Base-by-base conservation (phyloP, 2,797 vertebrate species). In the Erithacus rubecula region DNA sequence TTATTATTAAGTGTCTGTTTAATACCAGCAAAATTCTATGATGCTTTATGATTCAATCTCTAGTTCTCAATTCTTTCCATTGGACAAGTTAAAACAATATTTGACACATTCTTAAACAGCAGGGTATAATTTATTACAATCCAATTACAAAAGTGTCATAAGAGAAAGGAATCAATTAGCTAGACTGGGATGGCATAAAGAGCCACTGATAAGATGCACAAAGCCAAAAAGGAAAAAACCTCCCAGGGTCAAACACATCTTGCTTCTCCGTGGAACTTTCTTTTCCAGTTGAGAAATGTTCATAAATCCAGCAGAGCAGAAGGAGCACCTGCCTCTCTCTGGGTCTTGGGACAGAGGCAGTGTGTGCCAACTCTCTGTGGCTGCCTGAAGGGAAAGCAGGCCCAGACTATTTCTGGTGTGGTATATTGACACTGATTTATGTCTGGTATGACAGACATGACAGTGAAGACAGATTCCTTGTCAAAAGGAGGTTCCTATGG, bases 71-170 rank as follows among this genome's bases (percentile, higher is more conserved):
- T 92, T 89, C 34, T 78, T 87, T 81, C 47, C 79, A 69, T 18
- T 60, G 36, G 41, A 75, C 90, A 93, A 96, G 93, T 96, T 95
- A 83, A 95, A 95, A 91, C 92, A 95, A 23, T 83, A 87, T 93
- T 75, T 92, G 64, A 91, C 60, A 15, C 75, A 83, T 95, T 95
- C 82, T 89, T 91, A 83, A 93, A 81, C 79, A 81, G 71, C 55
- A 72, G 65, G 72, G 46, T 76, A 59, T 94, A 86, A 96, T 96
- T 93, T 92, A 92, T 93, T 80, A 62, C 84, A 78, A 83, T 78
- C 34, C 65, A 69, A 87, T 83, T 94, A 86, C 55, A 59, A 80
- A 95, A 75, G 30, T 2, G 3, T 80, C 84, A 83, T 53, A 63
- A 93, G 75, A 89, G 79, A 94, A 93, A 89, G 65, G 51, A 95